Percentiles rank a stretch among this genome's conserved stretches.
Evolutionary conservation across 2,888 invertebrate species (phyloP).

Genomic region (Amiota mariae): DNA sequence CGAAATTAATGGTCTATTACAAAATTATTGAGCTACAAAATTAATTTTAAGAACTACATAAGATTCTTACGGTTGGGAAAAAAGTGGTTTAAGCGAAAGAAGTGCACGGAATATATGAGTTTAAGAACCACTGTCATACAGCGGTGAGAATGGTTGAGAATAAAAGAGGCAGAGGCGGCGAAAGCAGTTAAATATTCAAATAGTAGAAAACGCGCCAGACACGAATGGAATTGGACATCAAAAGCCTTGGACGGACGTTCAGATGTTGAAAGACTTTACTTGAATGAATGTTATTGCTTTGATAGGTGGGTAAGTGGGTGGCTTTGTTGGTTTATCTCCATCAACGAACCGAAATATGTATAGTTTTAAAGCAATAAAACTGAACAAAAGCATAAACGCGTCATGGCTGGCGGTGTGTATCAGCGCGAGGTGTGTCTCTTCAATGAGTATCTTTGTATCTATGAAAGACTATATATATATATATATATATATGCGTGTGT

Average conservation of each 20-base stretch:
- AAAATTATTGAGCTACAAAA: too few relatives aligned
- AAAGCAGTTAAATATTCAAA: constrained; percentile 58
- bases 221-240: constrained; percentile 44
- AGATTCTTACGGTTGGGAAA: too few relatives aligned
- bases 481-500: too few relatives aligned
- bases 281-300: constrained; percentile 30
- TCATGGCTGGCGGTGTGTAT: constrained; percentile 4
- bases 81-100: too few relatives aligned
- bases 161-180: not conserved
- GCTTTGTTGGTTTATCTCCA: constrained; percentile 39
- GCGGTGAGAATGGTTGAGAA: too few relatives aligned
- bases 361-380: constrained; percentile 50
- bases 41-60: too few relatives aligned
- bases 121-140: too few relatives aligned
- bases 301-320: constrained; percentile 47
- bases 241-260: constrained; percentile 32
- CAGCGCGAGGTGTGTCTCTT: not conserved
- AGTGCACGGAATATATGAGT: too few relatives aligned
- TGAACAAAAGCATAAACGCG: constrained; percentile 39
- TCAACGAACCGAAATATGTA: constrained; percentile 32
- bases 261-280: constrained; percentile 29
- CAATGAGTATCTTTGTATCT: not conserved
- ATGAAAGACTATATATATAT: not conserved
- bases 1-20: too few relatives aligned
- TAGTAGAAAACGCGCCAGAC: constrained; percentile 45